Evolutionary conservation across 2,113 vertebrate genomes (phyloP).

Genomic region (Indri indri): DNA sequence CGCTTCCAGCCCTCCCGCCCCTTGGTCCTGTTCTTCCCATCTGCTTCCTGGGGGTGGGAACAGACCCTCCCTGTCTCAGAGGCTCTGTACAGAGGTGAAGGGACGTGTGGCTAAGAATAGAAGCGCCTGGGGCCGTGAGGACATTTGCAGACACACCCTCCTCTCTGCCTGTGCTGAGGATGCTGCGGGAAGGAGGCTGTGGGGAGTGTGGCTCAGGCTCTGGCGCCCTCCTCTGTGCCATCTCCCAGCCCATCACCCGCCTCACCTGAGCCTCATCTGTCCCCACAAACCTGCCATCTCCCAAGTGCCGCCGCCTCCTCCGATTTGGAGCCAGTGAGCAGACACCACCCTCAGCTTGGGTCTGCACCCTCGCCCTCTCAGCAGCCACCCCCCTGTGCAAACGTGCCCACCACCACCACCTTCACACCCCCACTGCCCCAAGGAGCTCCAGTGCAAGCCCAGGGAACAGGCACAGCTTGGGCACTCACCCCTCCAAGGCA

Average conservation of each 20-base stretch:
- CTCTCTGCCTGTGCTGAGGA: not conserved
- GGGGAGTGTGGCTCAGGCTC: accelerated
- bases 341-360: not conserved
- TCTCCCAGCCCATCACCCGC: not conserved
- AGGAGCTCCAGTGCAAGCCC: not conserved
- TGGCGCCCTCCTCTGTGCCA: not conserved
- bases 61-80: not conserved
- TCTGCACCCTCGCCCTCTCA: not conserved
- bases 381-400: not conserved
- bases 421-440: not conserved
- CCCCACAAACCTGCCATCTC: not conserved
- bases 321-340: not conserved
- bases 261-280: not conserved
- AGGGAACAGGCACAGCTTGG: not conserved
- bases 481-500: not conserved
- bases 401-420: not conserved
- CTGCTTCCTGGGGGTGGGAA: not conserved
- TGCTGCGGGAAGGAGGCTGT: not conserved
- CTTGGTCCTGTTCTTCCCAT: not conserved
- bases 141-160: not conserved
- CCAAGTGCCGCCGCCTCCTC: not conserved
- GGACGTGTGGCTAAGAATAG: slow-evolving; percentile 1
- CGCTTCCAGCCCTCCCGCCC: not conserved
- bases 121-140: accelerated
- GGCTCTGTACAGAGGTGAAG: not conserved